These are phyloP conservation scores for Selene dorsalis DNA, from an alignment of 2,797 vertebrate genomes.

Conservation along the genomic window DNA sequence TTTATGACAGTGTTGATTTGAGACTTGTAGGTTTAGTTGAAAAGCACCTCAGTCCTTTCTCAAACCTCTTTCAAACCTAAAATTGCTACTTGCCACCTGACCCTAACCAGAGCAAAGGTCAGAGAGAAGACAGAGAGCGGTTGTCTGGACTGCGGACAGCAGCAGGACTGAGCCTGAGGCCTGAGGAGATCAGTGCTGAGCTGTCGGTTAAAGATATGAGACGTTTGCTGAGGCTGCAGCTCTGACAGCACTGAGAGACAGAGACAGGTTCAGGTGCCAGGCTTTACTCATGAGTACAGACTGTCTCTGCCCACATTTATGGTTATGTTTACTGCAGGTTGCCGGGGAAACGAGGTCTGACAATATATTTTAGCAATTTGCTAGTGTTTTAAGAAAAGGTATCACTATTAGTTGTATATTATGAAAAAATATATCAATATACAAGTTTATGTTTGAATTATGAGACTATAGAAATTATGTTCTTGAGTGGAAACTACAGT, in stretches of 20 bases:
- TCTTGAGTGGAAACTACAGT: neutral
- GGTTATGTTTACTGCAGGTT: conserved; percentile 21
- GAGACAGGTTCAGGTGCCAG: conserved; percentile 29
- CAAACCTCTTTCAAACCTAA: conserved; percentile 17
- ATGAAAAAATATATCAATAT: neutral
- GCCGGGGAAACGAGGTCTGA: neutral
- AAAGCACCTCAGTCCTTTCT: neutral
- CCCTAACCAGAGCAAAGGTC: conserved; percentile 27
- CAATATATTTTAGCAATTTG: neutral
- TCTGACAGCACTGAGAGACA: conserved; percentile 32
- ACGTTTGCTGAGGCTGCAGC: conserved; percentile 46
- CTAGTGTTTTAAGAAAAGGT: neutral
- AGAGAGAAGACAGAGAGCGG: conserved; percentile 2
- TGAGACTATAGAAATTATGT: neutral
- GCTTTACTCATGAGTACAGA: neutral
- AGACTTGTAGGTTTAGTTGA: neutral
- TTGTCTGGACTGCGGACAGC: conserved; percentile 6
- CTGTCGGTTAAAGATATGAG: conserved; percentile 33
- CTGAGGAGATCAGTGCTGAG: conserved; percentile 14
- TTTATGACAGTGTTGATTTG: neutral
- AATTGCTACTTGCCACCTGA: conserved; percentile 14
- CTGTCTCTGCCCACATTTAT: conserved; percentile 11
- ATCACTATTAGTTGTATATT: neutral
- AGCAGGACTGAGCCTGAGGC: conserved; percentile 25
- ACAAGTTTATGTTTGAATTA: neutral